Conservation (phyloP, 2,888 invertebrate genomes). For the Anagyrus pseudococci region DNA sequence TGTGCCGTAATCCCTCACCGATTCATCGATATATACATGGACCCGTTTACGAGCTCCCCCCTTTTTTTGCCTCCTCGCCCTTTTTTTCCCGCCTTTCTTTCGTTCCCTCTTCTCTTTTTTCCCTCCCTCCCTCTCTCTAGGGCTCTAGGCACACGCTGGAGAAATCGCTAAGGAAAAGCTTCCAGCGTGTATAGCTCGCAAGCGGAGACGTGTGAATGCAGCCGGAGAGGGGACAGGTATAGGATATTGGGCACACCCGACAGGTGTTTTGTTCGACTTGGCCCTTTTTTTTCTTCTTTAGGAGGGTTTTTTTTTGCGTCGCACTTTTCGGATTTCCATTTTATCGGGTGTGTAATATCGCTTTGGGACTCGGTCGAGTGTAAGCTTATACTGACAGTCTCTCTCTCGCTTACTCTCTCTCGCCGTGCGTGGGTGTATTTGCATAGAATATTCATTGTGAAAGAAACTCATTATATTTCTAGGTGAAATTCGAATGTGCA, state of each 20-base stretch:
- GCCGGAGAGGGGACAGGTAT: not conserved
- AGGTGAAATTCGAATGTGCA: no score
- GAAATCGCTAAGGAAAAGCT: no score
- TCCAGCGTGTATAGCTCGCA: no score
- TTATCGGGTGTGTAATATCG: no score
- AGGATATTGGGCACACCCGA: not conserved
- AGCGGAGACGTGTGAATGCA: not conserved
- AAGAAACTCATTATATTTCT: no score
- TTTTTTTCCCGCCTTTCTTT: conserved; percentile 2
- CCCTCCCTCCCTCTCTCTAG: not conserved
- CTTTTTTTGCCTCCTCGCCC: not conserved
- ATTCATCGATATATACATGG: conserved; percentile 25
- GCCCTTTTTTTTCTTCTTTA: no score
- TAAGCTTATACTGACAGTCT: no score
- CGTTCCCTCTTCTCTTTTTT: not conserved
- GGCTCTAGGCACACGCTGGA: not conserved
- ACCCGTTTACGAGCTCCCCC: conserved; percentile 3
- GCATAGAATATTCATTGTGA: no score
- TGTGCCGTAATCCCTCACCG: conserved; percentile 22
- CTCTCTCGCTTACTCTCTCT: no score
- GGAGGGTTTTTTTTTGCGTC: conserved; percentile 16
- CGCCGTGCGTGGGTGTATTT: no score
- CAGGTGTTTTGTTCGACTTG: conserved; percentile 21
- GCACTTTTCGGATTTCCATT: conserved; percentile 28
- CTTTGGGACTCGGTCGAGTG: no score